Percentiles rank a stretch among this genome's conserved stretches.
Conservation (phyloP, 2,797 vertebrate genomes). For the Lagocephalus sceleratus region DNA sequence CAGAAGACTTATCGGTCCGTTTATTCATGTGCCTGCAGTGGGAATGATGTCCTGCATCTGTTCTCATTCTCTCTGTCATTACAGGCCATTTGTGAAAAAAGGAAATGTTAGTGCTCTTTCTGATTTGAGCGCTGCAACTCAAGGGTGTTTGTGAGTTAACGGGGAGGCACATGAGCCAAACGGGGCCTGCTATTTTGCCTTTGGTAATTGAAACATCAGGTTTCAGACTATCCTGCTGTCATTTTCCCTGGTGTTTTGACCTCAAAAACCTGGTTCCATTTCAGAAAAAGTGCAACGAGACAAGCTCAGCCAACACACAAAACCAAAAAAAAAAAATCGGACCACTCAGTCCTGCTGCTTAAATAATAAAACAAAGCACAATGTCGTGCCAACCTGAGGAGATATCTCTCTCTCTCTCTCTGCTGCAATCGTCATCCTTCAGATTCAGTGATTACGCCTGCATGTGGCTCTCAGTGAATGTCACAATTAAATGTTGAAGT, state of each 20-base stretch:
- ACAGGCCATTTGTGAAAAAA: constrained; percentile 3
- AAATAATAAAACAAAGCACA: constrained; percentile 24
- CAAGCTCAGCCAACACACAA: constrained; percentile 4
- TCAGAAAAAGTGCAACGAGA: constrained; percentile 33
- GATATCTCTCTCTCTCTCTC: constrained; percentile 35
- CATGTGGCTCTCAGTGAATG: no score
- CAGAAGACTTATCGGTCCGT: constrained; percentile 26
- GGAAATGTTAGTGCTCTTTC: no score
- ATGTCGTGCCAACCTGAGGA: constrained; percentile 25
- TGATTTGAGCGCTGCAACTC: not conserved
- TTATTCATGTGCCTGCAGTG: not conserved
- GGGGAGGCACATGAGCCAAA: constrained; percentile 13
- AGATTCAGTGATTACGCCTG: constrained; percentile 2
- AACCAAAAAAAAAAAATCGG: constrained; percentile 9
- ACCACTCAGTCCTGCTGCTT: constrained; percentile 16
- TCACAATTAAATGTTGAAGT: no score
- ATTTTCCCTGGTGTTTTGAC: constrained; percentile 33
- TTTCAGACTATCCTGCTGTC: constrained; percentile 32
- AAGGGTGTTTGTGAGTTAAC: constrained; percentile 10
- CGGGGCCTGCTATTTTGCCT: constrained; percentile 36
- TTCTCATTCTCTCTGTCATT: constrained; percentile 2
- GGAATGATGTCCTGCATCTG: not conserved
- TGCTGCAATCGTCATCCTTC: constrained; percentile 33
- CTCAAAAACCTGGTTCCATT: constrained; percentile 37
- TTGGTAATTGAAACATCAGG: constrained; percentile 38